Evolutionary conservation across 2,888 invertebrate species (phyloP), one percentile per base, ranked within the genome.

Genomic region (Acanthosepion esculentum): DNA sequence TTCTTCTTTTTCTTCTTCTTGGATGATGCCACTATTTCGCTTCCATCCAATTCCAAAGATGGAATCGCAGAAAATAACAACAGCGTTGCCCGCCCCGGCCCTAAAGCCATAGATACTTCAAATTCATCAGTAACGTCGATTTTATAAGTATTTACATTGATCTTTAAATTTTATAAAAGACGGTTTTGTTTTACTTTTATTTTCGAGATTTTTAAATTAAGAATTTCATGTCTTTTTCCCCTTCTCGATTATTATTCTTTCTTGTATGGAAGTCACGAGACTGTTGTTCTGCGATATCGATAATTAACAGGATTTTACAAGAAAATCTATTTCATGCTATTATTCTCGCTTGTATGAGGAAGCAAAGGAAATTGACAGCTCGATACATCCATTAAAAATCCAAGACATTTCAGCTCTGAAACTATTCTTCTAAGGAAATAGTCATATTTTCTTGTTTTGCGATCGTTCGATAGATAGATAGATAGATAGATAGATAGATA

Each of bases 31-130:
- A 78, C n/a, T 33, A 78, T n/a, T 78, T 78, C 18, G 33, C 78
- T 78, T 78, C 78, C 33, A 78, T 78, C n/a, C 78, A 78, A n/a
- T 78, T 78, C 33, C 78, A n/a, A 78, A 78, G 78, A 78, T 78
- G 78, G 78, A 78, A 33, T 78, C 78, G 78, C 15, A n/a, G n/a
- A n/a, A 10, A n/a, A 78, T 33, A 78, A 78, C n/a, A n/a, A 78
- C 78, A 78, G n/a, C 33, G n/a, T n/a, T 18, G 3, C 15, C 78
- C 4, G n/a, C n/a, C 78, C 78, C 12, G 10, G n/a, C 15, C 78
- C 78, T 5, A n/a, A 78, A 78, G n/a, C 78, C 78, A 78, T 78
- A 15, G n/a, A 78, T 78, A 78, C 33, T 78, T 78, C 15, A n/a
- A 18, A n/a, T n/a, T 78, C 33, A 12, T 20, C n/a, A 78, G 78